A percentile compares a stretch with the other conserved stretches of the same genome.
Evolutionary conservation across 2,888 invertebrate species (phyloP).

Genomic region (Cerastis rubricosa): DNA sequence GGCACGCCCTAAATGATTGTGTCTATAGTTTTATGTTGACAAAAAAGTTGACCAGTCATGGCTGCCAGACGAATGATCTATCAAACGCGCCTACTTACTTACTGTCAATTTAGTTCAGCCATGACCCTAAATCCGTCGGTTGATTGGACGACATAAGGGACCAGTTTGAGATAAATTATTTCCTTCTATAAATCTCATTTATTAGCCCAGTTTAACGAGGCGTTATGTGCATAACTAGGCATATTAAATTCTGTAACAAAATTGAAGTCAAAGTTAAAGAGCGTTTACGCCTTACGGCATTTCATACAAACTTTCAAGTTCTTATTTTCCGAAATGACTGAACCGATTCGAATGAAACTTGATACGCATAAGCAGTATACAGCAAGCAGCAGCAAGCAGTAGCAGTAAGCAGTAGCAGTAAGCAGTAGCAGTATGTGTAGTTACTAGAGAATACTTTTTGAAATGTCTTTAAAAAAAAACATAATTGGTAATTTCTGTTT

Average conservation of each 20-base stretch:
- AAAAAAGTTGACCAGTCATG: conserved; percentile 23
- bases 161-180: conserved; percentile 46
- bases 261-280: neutral
- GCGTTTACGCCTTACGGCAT: too few relatives aligned
- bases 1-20: neutral
- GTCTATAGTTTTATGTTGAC: conserved; percentile 16
- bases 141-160: conserved; percentile 12
- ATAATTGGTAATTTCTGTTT: too few relatives aligned
- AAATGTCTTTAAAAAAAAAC: too few relatives aligned
- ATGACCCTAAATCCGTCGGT: conserved; percentile 51
- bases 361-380: too few relatives aligned
- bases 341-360: too few relatives aligned
- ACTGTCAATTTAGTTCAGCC: conserved; percentile 28
- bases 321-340: too few relatives aligned
- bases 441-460: too few relatives aligned
- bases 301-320: too few relatives aligned
- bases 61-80: conserved; percentile 19
- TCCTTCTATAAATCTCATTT: conserved; percentile 50
- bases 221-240: conserved; percentile 7
- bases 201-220: conserved; percentile 45
- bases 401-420: too few relatives aligned
- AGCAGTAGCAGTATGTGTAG: too few relatives aligned
- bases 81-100: conserved; percentile 22
- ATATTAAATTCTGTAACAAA: conserved; percentile 8
- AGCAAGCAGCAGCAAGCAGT: too few relatives aligned